These are phyloP conservation scores for Acipenser transmontanus DNA, from an alignment of 2,797 vertebrate genomes.

Conservation along the genomic window DNA sequence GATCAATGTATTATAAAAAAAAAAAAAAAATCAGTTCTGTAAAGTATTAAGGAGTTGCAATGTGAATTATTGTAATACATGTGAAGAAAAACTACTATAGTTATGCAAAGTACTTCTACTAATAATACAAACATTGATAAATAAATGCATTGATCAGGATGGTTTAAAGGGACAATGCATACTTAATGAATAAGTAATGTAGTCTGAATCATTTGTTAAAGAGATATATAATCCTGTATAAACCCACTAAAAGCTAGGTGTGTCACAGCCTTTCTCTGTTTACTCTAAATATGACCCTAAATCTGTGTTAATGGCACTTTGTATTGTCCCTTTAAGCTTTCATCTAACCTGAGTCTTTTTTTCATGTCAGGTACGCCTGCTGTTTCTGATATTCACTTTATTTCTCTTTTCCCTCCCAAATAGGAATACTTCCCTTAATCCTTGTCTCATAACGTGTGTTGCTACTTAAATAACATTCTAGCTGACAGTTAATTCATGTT, in stretches of 20 bases:
- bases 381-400: constrained; percentile 40
- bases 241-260: neutral
- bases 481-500: constrained; percentile 96
- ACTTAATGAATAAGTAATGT: neutral
- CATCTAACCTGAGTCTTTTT: constrained; percentile 70
- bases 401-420: constrained; percentile 64
- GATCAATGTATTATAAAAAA: too few relatives aligned
- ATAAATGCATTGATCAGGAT: too few relatives aligned
- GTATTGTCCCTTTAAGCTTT: constrained; percentile 26
- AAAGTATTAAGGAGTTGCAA: too few relatives aligned
- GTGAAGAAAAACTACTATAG: too few relatives aligned
- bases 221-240: constrained; percentile 1
- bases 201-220: constrained; percentile 3
- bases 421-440: constrained; percentile 78
- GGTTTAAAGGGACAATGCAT: constrained; percentile 15
- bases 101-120: too few relatives aligned
- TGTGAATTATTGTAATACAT: too few relatives aligned
- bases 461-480: constrained; percentile 84
- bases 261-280: neutral
- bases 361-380: constrained; percentile 68
- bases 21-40: too few relatives aligned
- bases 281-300: neutral
- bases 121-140: too few relatives aligned
- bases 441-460: constrained; percentile 86
- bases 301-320: constrained; percentile 15